Evolutionary conservation across 1,140 invertebrate species (phyloP), one percentile per base, ranked within the genome.

Genomic region (Drosophila novamexicana): DNA sequence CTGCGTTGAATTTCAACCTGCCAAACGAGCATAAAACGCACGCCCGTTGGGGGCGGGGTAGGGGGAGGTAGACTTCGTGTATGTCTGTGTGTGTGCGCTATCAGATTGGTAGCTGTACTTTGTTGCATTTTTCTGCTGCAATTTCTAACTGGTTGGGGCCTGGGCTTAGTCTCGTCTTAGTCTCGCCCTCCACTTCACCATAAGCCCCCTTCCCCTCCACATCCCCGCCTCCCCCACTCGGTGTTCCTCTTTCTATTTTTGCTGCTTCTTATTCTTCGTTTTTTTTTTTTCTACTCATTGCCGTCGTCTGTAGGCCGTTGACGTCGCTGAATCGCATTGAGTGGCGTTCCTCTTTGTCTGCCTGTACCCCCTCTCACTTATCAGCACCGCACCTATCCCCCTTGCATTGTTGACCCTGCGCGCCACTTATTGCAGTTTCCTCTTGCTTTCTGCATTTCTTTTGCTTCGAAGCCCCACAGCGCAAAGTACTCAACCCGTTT

Each of bases 1-100:
- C 83, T 88, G 83, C 84, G 83, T 88, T 89, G 77, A 76, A 89
- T 88, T 88, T 88, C 83, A 88, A 89, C 83, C 83, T 88, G 83
- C 78, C 79, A 83, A 70, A 71, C 53, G 68, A 78, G 65, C 71
- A 74, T 58, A 70, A 71, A 78, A 67, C 72, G 75, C 37, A 50
- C 49, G 64, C 49, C 59, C 36, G 36, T 49, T 50, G 40, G 7
- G 45, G 39, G 45, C 8, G 9, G 39, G 37, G n/a, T 1, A n/a
- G 47, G 36, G 8, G 22, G 22, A 40, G 16, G 56, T 29, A 50
- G 29, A 42, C n/a, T 18, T 5, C 6, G 9, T 40, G 16, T 56
- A 2, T 39, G 16, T 18, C 34, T 39, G 37, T 56, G 39, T 32
- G 32, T 14, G 34, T 47, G 47, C 64, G 81, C 40, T 53, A 70